A percentile compares a stretch with the other conserved stretches of the same genome.
phyloP scores from a whole-genome alignment of 2,113 vertebrate genomes.

The Ageneiosus marmoratus region DNA sequence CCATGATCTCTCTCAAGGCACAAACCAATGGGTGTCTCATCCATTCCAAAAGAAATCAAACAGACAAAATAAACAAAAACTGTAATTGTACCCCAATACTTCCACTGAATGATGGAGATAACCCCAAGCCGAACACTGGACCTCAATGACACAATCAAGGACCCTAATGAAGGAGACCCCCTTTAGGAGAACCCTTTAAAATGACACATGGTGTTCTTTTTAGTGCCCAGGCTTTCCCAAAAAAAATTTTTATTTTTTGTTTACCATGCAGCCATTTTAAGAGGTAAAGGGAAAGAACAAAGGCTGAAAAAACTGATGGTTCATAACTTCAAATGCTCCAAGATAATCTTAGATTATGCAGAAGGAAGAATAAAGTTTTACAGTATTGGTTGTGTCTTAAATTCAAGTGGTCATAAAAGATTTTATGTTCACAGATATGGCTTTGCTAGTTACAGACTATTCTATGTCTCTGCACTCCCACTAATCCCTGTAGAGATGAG shows the following conservation, averaged over 20 bases:
- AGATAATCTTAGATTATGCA: not conserved
- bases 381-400: not conserved
- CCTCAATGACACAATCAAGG: not conserved
- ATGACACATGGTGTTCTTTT: not conserved
- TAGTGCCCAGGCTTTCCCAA: no score
- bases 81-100: conserved; percentile 13
- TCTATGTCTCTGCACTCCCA: not conserved
- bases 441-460: not conserved
- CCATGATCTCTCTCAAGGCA: conserved; percentile 22
- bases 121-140: not conserved
- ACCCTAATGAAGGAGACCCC: no score
- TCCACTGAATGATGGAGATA: conserved; percentile 4
- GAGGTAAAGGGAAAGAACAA: not conserved
- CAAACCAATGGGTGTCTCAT: conserved; percentile 23
- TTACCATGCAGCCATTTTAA: not conserved
- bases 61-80: conserved; percentile 30
- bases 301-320: not conserved
- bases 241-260: not conserved
- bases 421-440: not conserved
- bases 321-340: not conserved
- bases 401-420: not conserved
- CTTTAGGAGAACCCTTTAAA: no score
- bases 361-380: not conserved
- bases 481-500: conserved; percentile 3
- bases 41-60: conserved; percentile 11